Evolutionary conservation across 2,113 vertebrate species (phyloP), one percentile per base, ranked within the genome.

Genomic region (Ameiurus melas): DNA sequence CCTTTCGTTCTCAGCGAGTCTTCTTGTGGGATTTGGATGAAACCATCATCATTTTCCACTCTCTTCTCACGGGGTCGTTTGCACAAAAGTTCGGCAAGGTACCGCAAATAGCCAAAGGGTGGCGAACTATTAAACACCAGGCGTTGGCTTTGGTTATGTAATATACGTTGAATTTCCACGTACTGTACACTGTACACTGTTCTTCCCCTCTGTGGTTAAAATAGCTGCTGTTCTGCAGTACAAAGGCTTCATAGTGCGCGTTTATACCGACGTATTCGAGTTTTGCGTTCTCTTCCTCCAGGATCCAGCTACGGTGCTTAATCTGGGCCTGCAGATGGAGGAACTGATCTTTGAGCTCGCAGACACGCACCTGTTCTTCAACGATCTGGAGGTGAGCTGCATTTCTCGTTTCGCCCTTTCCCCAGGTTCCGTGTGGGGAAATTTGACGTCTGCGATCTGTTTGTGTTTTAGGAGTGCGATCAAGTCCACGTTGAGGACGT

Each of bases 41-140:
- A 93, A 99, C 98, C 90, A 99, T 99, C 90, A 99, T 99, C 68
- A 97, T 99, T 91, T 99, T 99, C 95, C 98, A 99, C 92, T 99
- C 98, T 0, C 97, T 99, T 90, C 98, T 99, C 90, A 99, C 98
- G 0, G 98, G 98, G 85, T 97, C 97, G 73, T 99, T 97, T 4
- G 98, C 98, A 2, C 98, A 99, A 92, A 99, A 98, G 91, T 99
- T 99, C 89, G 97, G 97, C 92, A 99, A 99, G 98, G 98, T 99
- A 94, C 64, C 91, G 85, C 20, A 27, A 16, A 70, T 10, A 62
- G 0, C 0, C 8, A 66, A 64, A 71, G 66, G 0, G 1, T 86
- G 36, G 22, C 43, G 9, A 12, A 22, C 30, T n/a, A 43, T 17
- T 51, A 9, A 17, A 30, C 47, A 0, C 3, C 64, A 66, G 64